Evolutionary conservation across 2,113 vertebrate genomes (phyloP), one percentile per base, ranked within the genome.

Genomic region (Haplotaxodon microlepis): DNA sequence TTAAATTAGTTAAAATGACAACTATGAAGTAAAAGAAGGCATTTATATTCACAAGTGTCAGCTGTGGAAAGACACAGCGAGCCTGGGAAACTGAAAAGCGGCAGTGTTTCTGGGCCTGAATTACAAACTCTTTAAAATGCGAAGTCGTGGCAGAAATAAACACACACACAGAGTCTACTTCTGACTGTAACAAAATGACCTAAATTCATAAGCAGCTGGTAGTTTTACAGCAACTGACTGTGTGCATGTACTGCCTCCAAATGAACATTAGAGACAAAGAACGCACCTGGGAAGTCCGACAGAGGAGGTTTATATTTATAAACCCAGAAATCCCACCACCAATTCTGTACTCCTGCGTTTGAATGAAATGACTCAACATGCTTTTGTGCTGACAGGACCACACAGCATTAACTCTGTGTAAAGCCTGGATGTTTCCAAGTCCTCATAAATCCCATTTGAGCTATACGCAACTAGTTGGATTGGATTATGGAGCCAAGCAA

Each of bases 1-100:
- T 84, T 84, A 45, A 92, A 87, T 59, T 16, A 78, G 81, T 81
- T 88, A 38, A 86, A 92, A 91, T 83, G 57, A 84, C 88, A 91
- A 86, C 40, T 80, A 71, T 56, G 53, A 76, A 89, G 69, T 53
- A 59, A 88, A 88, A 69, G 21, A 54, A 61, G 73, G 17, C 54
- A 61, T 92, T 89, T 84, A 84, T 81, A 79, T 84, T 87, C 82
- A 38, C 51, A 63, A 88, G 82, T 83, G 47, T 81, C 50, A 53
- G 81, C 36, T 81, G 61, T 47, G 53, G 59, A 89, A 56, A 86
- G 84, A 86, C 21, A 84, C 9, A 38, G 45, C 1, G 8, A 38
- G n/a, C 36, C 9, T 17, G 76, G 4, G 16, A 82, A 87, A 69
- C 9, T 54, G 42, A 40, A 56, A 63, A 79, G 81, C 31, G 54